Base-by-base conservation (phyloP, 1,140 invertebrate genomes). In the Drosophila equinoxialis region DNA sequence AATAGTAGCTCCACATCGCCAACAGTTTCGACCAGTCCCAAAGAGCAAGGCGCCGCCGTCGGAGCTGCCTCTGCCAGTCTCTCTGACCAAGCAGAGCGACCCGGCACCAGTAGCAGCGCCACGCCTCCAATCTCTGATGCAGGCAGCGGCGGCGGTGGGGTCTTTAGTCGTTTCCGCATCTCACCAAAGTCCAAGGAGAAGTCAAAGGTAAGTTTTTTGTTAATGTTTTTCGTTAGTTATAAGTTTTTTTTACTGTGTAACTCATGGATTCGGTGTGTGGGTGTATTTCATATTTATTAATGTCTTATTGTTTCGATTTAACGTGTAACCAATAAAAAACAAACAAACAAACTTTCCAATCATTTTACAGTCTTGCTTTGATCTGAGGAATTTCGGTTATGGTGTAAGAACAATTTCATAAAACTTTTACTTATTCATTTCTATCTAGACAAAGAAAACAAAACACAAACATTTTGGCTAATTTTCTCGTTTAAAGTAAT, bases 181-280 rank as follows among this genome's bases (percentile, higher is more conserved):
- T 94, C 95, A n/a, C 93, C 95, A 1, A 95, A 94, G 89, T 94
- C 94, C 0, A 95, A 95, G 86, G 94, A 95, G 61, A 95, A 95
- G 90, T 93, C 94, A 62, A 96, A 96, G 94, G 95, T 95, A 91
- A 92, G 89, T 91, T 3, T 11, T 14, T 1, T 4, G 0, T 7
- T 60, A 60, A 45, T 42, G 37, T n/a, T 13, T 39, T 39, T 1
- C 17, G 37, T 33, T 61, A 60, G 70, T 48, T 13, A 11, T 75
- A 66, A 33, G 13, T 33, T 11, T 11, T 71, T 48, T 58, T n/a
- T 74, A 33, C 13, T 51, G n/a, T 51, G n/a, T 63, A 48, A 64
- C 20, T 41, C 11, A 66, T 20, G 20, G 20, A 41, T 26, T 69
- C 20, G 55, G 39, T 69, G 57, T 74, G 41, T 70, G 17, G 39